Percentiles rank a stretch among this genome's conserved stretches.
Evolutionary conservation across 2,888 invertebrate species (phyloP).

Genomic region (Baccha elongata): DNA sequence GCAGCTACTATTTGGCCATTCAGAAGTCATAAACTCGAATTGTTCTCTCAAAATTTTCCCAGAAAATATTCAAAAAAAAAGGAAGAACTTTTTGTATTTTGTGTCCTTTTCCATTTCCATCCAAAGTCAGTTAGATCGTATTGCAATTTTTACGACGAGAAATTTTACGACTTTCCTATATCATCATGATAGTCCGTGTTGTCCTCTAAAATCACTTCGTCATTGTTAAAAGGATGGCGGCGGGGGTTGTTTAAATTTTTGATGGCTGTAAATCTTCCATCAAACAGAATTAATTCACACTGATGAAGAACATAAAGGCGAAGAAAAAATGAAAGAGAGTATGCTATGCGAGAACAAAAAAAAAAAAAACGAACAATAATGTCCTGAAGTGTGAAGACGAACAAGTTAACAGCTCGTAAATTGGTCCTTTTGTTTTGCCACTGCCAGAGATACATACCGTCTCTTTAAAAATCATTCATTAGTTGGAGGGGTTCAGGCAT

Average conservation of each 20-base stretch:
- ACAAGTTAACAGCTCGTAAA: conserved; percentile 66
- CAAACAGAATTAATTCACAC: conserved; percentile 63
- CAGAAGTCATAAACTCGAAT: conserved; percentile 61
- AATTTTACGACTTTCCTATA: conserved; percentile 48
- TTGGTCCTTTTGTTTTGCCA: conserved; percentile 48
- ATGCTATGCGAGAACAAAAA: neutral
- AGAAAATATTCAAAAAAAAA: conserved; percentile 12
- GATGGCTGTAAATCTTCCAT: conserved; percentile 65
- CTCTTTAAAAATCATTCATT: conserved; percentile 34
- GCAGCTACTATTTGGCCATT: conserved; percentile 68
- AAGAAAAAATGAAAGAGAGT: conserved; percentile 4
- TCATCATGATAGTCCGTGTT: conserved; percentile 32
- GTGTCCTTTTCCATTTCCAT: conserved; percentile 31
- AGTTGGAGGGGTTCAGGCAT: neutral
- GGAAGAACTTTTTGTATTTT: neutral
- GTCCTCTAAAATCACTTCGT: conserved; percentile 45
- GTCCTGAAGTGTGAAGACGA: conserved; percentile 67
- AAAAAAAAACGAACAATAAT: conserved; percentile 9
- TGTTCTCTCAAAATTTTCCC: conserved; percentile 25
- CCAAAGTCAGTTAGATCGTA: conserved; percentile 55
- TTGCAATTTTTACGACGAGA: conserved; percentile 56
- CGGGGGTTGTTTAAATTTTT: conserved; percentile 58
- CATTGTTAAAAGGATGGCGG: conserved; percentile 36
- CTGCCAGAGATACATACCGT: neutral
- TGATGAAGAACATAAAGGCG: conserved; percentile 42